Base-by-base conservation (phyloP, 2,888 invertebrate genomes). In the Drosophila picticornis region DNA sequence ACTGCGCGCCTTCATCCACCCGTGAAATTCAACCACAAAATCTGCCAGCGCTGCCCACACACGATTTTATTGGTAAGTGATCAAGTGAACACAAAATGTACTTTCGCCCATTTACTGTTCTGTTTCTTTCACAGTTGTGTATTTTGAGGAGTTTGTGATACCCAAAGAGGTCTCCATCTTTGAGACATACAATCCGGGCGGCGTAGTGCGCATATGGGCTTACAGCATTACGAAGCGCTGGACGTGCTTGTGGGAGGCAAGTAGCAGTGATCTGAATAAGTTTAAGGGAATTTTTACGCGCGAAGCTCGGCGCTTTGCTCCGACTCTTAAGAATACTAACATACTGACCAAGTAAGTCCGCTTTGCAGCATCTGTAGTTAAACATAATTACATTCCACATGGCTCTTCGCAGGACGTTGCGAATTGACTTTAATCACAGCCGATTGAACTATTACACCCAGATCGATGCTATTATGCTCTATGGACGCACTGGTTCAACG, bases 121-220 rank as follows among this genome's bases (percentile, higher is more conserved):
- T 48, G 6, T 11, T n/a, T 60, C 51, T 46, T 50, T 68, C 86
- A 90, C 80, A 92, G 93, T 93, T 57, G 79, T 93, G 16, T 87
- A 88, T 64, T 93, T 93, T 66, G 93, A 93, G 75, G 91, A 93
- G 70, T 93, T 90, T 72, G 92, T 93, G 4, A 84, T 93, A 73
- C 93, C 93, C 0, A 90, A 91, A 16, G 91, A 92, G 69, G 95
- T 98, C 64, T 95, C 95, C 2, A 94, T 98, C 72, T 98, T 96
- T 92, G 97, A 98, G 94, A 97, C 97, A 0, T 97, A 96, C 88
- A 97, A 97, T 92, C 97, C 97, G 0, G 97, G 97, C 31, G 96
- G 97, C 4, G 94, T 97, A 40, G 95, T 97, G 25, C 94, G 96
- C 75, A 96, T 97, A 71, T 97, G 97, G 96, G 97, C 96, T 0